Evolutionary conservation across 2,888 invertebrate genomes (phyloP).

Genomic region (Himalopsyche tibetana): DNA sequence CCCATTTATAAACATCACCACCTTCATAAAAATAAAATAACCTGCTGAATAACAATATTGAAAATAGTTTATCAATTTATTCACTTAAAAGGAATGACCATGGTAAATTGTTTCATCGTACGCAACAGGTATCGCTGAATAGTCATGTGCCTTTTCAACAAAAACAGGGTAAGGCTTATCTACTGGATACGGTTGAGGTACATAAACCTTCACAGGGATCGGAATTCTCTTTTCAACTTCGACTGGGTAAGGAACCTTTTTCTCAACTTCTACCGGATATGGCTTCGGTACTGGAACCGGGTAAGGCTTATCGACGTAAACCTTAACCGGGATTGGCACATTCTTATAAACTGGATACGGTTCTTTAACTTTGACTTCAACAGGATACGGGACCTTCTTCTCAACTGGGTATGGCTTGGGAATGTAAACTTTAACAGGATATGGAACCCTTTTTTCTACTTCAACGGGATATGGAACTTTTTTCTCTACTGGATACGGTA

Average conservation of each 20-base stretch:
- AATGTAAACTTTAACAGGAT: conserved; percentile 62
- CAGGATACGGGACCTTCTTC: conserved; percentile 66
- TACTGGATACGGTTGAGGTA: conserved; percentile 56
- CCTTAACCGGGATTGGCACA: conserved; percentile 67
- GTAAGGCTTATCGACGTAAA: conserved; percentile 73
- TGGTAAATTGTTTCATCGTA: not conserved
- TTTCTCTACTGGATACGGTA: conserved; percentile 74
- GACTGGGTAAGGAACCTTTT: conserved; percentile 72
- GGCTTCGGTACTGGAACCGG: conserved; percentile 71
- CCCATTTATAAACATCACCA: conserved; percentile 7
- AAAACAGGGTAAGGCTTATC: conserved; percentile 1
- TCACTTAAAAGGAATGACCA: not conserved
- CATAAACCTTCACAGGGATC: conserved; percentile 68
- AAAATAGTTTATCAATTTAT: not conserved
- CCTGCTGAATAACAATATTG: not conserved
- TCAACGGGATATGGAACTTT: conserved; percentile 74
- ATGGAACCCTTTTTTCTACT: conserved; percentile 74
- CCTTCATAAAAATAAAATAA: not conserved
- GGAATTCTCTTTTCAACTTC: conserved; percentile 68
- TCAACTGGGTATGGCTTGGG: conserved; percentile 68
- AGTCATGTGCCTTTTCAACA: not conserved
- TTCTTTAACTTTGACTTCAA: conserved; percentile 72
- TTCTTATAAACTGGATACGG: conserved; percentile 70
- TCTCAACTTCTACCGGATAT: conserved; percentile 76
- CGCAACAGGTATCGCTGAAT: not conserved